Percentiles rank a stretch among this genome's conserved stretches.
phyloP scores from a whole-genome alignment of 2,113 vertebrate genomes.

The Hipposideros armiger region DNA sequence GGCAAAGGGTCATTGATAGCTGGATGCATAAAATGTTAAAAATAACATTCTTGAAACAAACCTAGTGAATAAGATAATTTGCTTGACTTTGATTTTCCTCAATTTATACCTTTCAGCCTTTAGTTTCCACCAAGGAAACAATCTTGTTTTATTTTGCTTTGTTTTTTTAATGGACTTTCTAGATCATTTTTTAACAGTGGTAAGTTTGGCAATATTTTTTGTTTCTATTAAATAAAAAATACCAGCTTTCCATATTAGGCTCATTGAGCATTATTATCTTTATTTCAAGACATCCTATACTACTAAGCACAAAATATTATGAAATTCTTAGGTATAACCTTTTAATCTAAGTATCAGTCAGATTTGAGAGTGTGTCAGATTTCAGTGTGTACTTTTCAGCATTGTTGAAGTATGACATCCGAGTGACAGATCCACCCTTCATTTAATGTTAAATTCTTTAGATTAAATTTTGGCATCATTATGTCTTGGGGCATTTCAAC shows the following conservation, averaged over 20 bases:
- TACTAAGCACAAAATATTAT: not conserved
- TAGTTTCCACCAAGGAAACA: not conserved
- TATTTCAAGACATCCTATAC: not conserved
- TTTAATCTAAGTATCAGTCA: not conserved
- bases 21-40: not conserved
- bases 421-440: not conserved
- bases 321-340: not conserved
- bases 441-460: conserved; percentile 39
- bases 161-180: not conserved
- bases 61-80: not conserved
- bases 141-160: not conserved
- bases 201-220: conserved; percentile 38
- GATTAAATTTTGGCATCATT: not conserved
- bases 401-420: not conserved
- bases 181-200: not conserved
- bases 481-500: not conserved
- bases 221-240: conserved; percentile 2
- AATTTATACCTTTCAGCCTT: not conserved
- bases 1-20: not conserved
- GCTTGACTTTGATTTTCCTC: not conserved
- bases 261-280: not conserved
- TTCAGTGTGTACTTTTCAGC: not conserved
- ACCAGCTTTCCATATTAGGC: not conserved
- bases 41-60: not conserved
- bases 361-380: not conserved